phyloP scores from a whole-genome alignment of 2,888 invertebrate species.

The Thumatha senex region DNA sequence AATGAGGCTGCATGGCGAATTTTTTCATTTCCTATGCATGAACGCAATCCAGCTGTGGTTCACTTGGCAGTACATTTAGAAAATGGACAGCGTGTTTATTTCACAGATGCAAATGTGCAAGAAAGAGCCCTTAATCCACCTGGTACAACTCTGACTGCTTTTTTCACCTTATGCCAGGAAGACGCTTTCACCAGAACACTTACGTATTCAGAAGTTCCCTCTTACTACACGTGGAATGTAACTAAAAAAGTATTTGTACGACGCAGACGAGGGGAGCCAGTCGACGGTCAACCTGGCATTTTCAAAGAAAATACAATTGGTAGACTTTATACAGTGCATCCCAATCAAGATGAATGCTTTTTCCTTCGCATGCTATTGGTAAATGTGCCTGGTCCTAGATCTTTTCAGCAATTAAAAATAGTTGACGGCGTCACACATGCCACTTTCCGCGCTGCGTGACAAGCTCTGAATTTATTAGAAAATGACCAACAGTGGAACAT shows the following conservation, averaged over 20 bases:
- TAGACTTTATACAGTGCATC: constrained; percentile 34
- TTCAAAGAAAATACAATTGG: neutral
- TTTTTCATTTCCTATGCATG: constrained; percentile 11
- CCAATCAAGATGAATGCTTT: constrained; percentile 30
- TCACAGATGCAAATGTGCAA: constrained; percentile 26
- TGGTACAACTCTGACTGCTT: constrained; percentile 38
- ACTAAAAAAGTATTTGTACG: neutral
- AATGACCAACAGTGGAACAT: constrained; percentile 30
- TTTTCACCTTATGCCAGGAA: constrained; percentile 17
- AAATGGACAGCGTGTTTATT: constrained; percentile 24
- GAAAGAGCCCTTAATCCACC: constrained; percentile 32
- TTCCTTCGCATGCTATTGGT: constrained; percentile 35
- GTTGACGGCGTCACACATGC: constrained; percentile 26
- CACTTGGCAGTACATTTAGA: constrained; percentile 20
- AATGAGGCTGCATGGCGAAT: constrained; percentile 6
- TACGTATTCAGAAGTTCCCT: neutral
- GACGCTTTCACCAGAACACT: constrained; percentile 11
- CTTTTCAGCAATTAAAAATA: constrained; percentile 21
- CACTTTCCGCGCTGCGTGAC: constrained; percentile 30
- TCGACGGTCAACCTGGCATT: neutral
- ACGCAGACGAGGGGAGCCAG: neutral
- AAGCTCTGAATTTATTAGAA: constrained; percentile 26
- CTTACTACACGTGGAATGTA: neutral
- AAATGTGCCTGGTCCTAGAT: constrained; percentile 26
- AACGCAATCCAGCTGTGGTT: constrained; percentile 12